phyloP scores from a whole-genome alignment of 1,140 invertebrate species.

The Subanguina moxae region DNA sequence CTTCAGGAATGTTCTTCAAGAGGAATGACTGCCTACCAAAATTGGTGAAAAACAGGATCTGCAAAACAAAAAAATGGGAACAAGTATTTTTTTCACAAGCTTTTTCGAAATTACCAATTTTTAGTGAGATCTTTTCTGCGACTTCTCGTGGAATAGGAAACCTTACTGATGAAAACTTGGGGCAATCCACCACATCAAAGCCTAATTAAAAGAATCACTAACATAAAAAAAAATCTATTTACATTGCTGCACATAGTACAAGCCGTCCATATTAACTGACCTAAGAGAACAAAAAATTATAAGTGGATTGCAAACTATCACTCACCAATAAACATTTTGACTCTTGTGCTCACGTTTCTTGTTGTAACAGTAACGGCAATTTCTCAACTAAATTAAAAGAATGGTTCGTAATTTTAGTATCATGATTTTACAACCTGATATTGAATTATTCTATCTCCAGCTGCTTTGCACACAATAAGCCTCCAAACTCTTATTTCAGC shows the following conservation, averaged over 20 bases:
- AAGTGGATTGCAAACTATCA: background rate
- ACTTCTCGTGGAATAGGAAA: background rate
- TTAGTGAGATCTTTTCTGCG: background rate
- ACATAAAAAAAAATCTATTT: too few species aligned
- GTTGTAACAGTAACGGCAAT: conserved; percentile 9
- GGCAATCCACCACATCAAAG: background rate
- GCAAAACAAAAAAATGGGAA: background rate
- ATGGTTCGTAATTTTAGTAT: background rate
- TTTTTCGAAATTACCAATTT: background rate
- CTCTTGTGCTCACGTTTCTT: conserved; percentile 7
- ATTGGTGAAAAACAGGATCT: background rate
- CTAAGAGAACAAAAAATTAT: background rate
- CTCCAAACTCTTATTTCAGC: background rate
- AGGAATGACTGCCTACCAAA: background rate
- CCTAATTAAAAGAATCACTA: too few species aligned
- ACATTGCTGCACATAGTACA: conserved; percentile 5
- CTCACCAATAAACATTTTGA: conserved; percentile 10
- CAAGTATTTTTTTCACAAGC: background rate
- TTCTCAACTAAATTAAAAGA: conserved; percentile 1
- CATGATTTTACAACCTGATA: background rate
- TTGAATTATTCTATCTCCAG: background rate
- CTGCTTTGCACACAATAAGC: background rate
- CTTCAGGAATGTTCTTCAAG: too few species aligned
- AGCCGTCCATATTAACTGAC: background rate
- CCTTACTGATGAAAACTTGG: background rate